phyloP scores from a whole-genome alignment of 2,888 invertebrate genomes.

The Physocephala rufipes region DNA sequence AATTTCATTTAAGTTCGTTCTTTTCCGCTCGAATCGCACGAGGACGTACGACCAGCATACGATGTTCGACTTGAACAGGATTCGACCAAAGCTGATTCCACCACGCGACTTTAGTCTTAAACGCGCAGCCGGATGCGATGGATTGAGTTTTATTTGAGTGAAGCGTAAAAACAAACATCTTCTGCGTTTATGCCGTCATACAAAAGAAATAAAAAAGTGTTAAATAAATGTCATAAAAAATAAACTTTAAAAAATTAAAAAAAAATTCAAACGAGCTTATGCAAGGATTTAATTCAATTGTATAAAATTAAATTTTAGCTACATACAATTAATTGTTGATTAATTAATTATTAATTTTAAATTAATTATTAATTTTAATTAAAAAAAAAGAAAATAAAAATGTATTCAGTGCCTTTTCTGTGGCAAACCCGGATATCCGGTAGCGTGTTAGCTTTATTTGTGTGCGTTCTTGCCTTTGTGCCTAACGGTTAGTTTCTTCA shows the following conservation, averaged over 20 bases:
- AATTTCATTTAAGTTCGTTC: conserved; percentile 22
- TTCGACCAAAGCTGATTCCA: background rate
- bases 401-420: background rate
- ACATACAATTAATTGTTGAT: no score
- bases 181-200: no score
- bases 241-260: background rate
- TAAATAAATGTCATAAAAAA: background rate
- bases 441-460: conserved; percentile 6
- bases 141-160: conserved; percentile 17
- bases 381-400: background rate
- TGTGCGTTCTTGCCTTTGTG: conserved; percentile 19
- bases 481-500: conserved; percentile 23
- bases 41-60: conserved; percentile 9
- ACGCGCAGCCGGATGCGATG: conserved; percentile 47
- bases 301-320: no score
- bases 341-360: no score
- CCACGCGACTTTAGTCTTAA: conserved; percentile 47
- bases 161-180: background rate
- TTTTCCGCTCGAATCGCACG: background rate
- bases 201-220: no score
- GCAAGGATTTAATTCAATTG: background rate
- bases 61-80: background rate
- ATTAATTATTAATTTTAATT: no score
- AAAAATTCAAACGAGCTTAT: background rate
- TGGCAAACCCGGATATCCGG: conserved; percentile 4